phyloP scores from a whole-genome alignment of 2,113 vertebrate genomes.

The Catagonus wagneri region DNA sequence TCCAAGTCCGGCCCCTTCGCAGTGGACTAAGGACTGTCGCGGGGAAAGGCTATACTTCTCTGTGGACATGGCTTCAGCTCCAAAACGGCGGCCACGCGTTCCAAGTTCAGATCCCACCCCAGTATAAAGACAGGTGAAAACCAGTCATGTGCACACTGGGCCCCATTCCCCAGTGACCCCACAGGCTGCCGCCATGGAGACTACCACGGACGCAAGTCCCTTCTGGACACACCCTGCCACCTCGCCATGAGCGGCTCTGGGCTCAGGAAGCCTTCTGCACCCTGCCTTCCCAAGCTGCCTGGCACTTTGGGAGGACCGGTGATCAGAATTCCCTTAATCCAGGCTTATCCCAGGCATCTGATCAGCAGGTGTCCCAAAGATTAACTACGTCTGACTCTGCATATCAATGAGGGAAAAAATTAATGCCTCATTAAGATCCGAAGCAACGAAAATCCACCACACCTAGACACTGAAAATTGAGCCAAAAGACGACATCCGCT shows the following conservation, averaged over 20 bases:
- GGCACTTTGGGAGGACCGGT: slow-evolving; percentile 58
- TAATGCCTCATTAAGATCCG: slow-evolving; percentile 75
- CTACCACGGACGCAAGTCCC: background rate
- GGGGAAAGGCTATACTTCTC: background rate
- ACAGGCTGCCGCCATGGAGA: accelerated
- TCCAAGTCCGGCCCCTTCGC: background rate
- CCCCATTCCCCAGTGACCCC: background rate
- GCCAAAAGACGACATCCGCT: background rate
- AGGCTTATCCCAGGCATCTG: slow-evolving; percentile 71
- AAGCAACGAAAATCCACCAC: slow-evolving; percentile 63
- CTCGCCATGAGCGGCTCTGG: background rate
- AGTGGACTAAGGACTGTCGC: background rate
- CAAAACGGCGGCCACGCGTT: background rate
- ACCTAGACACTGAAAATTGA: background rate
- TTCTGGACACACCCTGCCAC: background rate
- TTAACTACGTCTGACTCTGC: slow-evolving; percentile 84
- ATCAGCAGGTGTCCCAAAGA: slow-evolving; percentile 79
- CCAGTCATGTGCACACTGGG: accelerated
- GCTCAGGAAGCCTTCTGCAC: background rate
- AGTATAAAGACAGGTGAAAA: background rate
- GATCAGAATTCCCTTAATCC: slow-evolving; percentile 78
- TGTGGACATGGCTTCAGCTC: accelerated
- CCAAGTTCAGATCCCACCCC: background rate
- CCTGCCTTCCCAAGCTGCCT: slow-evolving; percentile 32
- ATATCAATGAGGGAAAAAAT: slow-evolving; percentile 81